Evolutionary conservation across 2,888 invertebrate species (phyloP), one percentile per base, ranked within the genome.

Genomic region (Drepana falcataria): DNA sequence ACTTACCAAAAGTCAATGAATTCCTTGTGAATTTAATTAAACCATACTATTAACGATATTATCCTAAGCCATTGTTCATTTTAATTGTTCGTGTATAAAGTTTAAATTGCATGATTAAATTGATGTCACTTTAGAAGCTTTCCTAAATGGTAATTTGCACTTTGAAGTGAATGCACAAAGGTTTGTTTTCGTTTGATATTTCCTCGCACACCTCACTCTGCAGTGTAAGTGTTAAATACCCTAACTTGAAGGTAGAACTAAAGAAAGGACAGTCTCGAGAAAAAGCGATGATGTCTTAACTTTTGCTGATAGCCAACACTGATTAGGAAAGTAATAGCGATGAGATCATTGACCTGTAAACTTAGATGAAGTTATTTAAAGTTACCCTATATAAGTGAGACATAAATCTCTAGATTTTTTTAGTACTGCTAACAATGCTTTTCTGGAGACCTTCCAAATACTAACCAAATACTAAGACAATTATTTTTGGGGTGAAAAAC

Each of bases 211-310:
- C 37, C 37, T 37, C 37, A 5, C 37, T 37, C 37, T 5, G 59
- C 48, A 63, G 59, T 69, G 57, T 62, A 64, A 52, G 55, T 57
- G 60, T 37, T 58, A 61, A 63, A 59, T 60, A 52, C 55, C 48
- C 63, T 61, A 58, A 58, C 54, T 57, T 55, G 63, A 56, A 60
- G 61, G 59, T 48, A 49, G 40, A 63, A 60, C 60, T 21, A 21
- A 21, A 21, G 41, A 41, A 58, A 64, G 49, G 55, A 63, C 66
- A 58, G 55, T 61, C 52, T 48, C 57, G 53, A 58, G 58, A 54
- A 60, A 48, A 56, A 59, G 54, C 58, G 7, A 49, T 54, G 55
- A 51, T 51, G 44, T 44, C 6, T 44, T 44, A 56, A 67, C 59
- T 49, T 65, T 67, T 61, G 54, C 53, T 59, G 52, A 35, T 54